These are phyloP conservation scores for Danionella cerebrum DNA, from an alignment of 2,113 vertebrate species.

Conservation along the genomic window DNA sequence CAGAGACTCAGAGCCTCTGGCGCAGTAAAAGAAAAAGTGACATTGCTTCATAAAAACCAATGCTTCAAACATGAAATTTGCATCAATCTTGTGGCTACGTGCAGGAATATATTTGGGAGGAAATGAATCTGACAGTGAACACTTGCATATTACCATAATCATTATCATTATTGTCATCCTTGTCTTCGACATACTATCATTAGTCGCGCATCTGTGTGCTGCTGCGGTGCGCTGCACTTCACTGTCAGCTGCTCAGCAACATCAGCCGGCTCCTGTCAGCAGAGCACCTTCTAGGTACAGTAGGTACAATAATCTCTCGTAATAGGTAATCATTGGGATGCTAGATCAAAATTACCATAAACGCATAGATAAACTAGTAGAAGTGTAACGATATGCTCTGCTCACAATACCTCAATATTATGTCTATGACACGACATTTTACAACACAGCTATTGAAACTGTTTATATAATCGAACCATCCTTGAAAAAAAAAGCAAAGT, in stretches of 20 bases:
- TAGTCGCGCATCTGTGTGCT: conserved; percentile 33
- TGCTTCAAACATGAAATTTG: background rate
- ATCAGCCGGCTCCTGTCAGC: conserved; percentile 4
- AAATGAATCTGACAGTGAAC: conserved; percentile 34
- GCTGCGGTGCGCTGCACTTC: background rate
- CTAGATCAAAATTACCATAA: conserved; percentile 32
- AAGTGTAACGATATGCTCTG: too few relatives aligned
- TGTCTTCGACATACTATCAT: conserved; percentile 32
- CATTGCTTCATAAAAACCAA: background rate
- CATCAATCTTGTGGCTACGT: conserved; percentile 19
- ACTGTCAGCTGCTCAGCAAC: conserved; percentile 23
- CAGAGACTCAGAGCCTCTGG: conserved; percentile 36
- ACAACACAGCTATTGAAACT: too few relatives aligned
- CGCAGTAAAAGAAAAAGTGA: background rate
- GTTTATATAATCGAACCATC: too few relatives aligned
- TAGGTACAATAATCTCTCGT: conserved; percentile 31
- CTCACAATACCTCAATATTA: too few relatives aligned
- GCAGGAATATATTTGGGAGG: conserved; percentile 19
- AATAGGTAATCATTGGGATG: conserved; percentile 41
- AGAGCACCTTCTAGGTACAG: conserved; percentile 17
- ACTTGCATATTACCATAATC: conserved; percentile 37
- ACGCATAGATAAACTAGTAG: background rate
- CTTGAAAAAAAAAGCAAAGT: too few relatives aligned
- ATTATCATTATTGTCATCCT: conserved; percentile 38
- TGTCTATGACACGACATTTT: too few relatives aligned